Conservation (phyloP, 2,797 vertebrate species). For the Phylloscopus collybita region DNA sequence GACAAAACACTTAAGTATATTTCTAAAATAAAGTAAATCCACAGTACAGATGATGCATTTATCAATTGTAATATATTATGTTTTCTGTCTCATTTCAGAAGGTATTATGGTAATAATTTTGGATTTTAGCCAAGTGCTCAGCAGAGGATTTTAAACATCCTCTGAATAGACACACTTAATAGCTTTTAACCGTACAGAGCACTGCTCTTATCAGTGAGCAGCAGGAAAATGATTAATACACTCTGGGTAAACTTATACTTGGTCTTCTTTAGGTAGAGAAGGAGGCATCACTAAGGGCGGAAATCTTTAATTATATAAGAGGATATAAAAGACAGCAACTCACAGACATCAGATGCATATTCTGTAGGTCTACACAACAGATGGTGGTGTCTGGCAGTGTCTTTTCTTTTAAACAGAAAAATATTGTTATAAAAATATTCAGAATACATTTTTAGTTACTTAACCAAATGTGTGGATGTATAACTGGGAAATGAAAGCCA, state of each 20-base stretch:
- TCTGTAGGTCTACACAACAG: conserved; percentile 80
- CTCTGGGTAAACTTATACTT: conserved; percentile 72
- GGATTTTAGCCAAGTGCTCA: conserved; percentile 74
- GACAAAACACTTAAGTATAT: conserved; percentile 57
- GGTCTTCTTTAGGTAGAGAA: conserved; percentile 68
- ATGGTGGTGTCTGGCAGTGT: conserved; percentile 81
- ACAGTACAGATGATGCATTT: conserved; percentile 65
- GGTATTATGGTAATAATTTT: conserved; percentile 80
- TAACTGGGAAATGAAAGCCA: conserved; percentile 68
- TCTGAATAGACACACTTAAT: conserved; percentile 72
- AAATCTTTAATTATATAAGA: conserved; percentile 80
- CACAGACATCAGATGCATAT: conserved; percentile 77
- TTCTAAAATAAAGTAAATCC: conserved; percentile 67
- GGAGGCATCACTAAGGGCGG: conserved; percentile 59
- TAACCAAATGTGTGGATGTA: conserved; percentile 77
- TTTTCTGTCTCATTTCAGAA: conserved; percentile 78
- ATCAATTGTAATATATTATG: conserved; percentile 74
- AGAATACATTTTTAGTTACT: conserved; percentile 80
- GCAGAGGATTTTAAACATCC: conserved; percentile 72
- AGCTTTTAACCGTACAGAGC: conserved; percentile 71
- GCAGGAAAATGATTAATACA: conserved; percentile 78
- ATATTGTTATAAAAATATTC: conserved; percentile 83
- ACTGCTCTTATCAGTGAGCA: conserved; percentile 73
- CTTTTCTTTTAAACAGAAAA: conserved; percentile 79
- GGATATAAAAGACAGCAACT: conserved; percentile 74